phyloP scores from a whole-genome alignment of 2,888 invertebrate species.

The Epistrophe eligans region DNA sequence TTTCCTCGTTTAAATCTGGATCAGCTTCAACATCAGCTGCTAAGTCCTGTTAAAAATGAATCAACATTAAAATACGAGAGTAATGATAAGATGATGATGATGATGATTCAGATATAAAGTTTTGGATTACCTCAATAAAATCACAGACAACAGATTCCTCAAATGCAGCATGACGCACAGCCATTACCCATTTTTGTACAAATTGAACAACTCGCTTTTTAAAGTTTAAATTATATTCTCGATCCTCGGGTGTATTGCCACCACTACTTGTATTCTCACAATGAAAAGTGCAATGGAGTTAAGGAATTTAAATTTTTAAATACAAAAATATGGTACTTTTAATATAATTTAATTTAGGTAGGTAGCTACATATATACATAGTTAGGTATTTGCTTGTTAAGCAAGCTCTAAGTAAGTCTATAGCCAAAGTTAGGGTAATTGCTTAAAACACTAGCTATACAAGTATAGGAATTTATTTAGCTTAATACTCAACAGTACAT shows the following conservation, averaged over 20 bases:
- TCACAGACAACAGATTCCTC: slow-evolving; percentile 89
- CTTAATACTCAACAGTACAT: too few species aligned
- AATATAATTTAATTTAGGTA: too few species aligned
- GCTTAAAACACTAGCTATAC: too few species aligned
- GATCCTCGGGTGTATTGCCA: slow-evolving; percentile 85
- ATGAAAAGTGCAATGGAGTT: slow-evolving; percentile 85
- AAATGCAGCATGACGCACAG: slow-evolving; percentile 90
- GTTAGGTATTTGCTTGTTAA: too few species aligned
- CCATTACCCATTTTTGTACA: slow-evolving; percentile 90
- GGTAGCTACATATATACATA: too few species aligned
- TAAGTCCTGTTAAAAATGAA: slow-evolving; percentile 85
- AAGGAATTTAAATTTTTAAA: slow-evolving; percentile 80
- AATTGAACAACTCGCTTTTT: slow-evolving; percentile 91
- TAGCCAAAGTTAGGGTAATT: too few species aligned
- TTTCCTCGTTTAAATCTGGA: slow-evolving; percentile 87
- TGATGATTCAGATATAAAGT: not conserved
- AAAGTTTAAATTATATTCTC: slow-evolving; percentile 88
- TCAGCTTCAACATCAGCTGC: slow-evolving; percentile 89
- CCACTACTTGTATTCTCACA: slow-evolving; percentile 83
- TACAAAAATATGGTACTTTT: not conserved
- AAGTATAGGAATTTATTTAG: too few species aligned
- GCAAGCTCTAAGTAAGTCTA: too few species aligned
- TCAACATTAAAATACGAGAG: not conserved
- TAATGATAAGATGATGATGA: not conserved
- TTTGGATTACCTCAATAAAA: slow-evolving; percentile 87